phyloP scores from a whole-genome alignment of 1,140 invertebrate genomes.

The Lasioglossum baleicum region DNA sequence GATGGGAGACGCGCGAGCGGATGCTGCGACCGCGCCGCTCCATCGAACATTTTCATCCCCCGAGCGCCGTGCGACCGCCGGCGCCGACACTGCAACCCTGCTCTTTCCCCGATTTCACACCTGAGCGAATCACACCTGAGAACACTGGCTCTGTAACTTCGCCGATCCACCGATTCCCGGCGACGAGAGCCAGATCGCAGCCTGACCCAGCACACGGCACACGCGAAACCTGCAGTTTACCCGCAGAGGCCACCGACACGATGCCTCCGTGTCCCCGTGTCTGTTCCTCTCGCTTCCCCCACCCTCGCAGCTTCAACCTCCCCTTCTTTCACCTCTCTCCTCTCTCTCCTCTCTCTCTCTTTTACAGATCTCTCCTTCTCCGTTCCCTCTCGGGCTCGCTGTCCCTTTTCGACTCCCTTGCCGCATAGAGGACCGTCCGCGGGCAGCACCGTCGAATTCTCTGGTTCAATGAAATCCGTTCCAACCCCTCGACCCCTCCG shows the following conservation, averaged over 20 bases:
- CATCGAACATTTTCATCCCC: slow-evolving; percentile 49
- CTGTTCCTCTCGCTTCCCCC: slow-evolving; percentile 51
- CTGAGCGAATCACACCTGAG: neutral
- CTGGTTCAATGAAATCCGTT: slow-evolving; percentile 72
- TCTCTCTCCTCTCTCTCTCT: slow-evolving; percentile 12
- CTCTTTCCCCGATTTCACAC: neutral
- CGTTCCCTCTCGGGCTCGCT: slow-evolving; percentile 31
- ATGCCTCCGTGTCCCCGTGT: slow-evolving; percentile 59
- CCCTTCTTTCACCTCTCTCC: neutral
- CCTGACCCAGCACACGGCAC: slow-evolving; percentile 5
- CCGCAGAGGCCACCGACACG: slow-evolving; percentile 69
- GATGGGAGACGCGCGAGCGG: slow-evolving; percentile 1
- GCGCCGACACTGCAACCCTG: no score
- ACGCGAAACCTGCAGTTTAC: slow-evolving; percentile 67
- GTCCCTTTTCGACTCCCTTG: slow-evolving; percentile 61
- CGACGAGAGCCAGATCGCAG: neutral
- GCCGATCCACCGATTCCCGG: neutral
- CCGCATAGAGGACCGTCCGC: slow-evolving; percentile 62
- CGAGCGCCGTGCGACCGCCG: slow-evolving; percentile 1
- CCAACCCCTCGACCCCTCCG: slow-evolving; percentile 6
- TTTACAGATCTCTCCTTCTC: neutral
- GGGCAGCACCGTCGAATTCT: slow-evolving; percentile 74
- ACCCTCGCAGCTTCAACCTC: slow-evolving; percentile 21
- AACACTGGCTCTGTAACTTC: neutral
- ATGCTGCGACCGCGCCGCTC: slow-evolving; percentile 28